Evolutionary conservation across 1,140 invertebrate species (phyloP).

Genomic region (Dysdera silvatica): DNA sequence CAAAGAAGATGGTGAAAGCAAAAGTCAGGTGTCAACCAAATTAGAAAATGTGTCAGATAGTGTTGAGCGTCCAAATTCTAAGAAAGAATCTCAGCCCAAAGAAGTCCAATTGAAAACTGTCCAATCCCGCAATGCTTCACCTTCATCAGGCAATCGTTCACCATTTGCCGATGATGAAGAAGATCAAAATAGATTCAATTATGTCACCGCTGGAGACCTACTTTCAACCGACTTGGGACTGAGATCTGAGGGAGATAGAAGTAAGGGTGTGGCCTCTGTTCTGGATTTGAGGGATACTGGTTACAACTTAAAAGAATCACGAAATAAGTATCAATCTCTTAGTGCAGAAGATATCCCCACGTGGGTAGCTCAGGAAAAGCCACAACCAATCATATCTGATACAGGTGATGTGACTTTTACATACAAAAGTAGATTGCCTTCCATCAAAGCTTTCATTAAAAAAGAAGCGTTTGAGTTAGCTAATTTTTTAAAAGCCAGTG

Average conservation of each 20-base stretch:
- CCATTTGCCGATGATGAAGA: too few relatives aligned
- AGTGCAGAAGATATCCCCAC: slow-evolving; percentile 27
- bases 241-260: too few relatives aligned
- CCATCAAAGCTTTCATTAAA: slow-evolving; percentile 23
- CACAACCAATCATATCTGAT: slow-evolving; percentile 16
- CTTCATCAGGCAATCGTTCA: too few relatives aligned
- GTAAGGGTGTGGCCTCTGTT: slow-evolving; percentile 3
- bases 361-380: slow-evolving; percentile 25
- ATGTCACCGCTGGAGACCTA: slow-evolving; percentile 15
- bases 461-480: slow-evolving; percentile 19
- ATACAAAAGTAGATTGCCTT: slow-evolving; percentile 24
- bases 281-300: slow-evolving; percentile 4
- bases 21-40: too few relatives aligned
- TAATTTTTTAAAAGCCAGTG: slow-evolving; percentile 10
- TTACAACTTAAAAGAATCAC: neutral
- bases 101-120: neutral
- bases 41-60: too few relatives aligned
- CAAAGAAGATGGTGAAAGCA: neutral
- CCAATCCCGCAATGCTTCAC: neutral
- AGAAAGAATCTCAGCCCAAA: neutral
- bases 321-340: slow-evolving; percentile 19
- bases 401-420: slow-evolving; percentile 20
- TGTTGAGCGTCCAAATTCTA: too few relatives aligned
- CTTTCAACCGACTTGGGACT: too few relatives aligned
- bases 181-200: neutral